Conservation (phyloP, 2,797 vertebrate species). For the Hozukius guyotensis region DNA sequence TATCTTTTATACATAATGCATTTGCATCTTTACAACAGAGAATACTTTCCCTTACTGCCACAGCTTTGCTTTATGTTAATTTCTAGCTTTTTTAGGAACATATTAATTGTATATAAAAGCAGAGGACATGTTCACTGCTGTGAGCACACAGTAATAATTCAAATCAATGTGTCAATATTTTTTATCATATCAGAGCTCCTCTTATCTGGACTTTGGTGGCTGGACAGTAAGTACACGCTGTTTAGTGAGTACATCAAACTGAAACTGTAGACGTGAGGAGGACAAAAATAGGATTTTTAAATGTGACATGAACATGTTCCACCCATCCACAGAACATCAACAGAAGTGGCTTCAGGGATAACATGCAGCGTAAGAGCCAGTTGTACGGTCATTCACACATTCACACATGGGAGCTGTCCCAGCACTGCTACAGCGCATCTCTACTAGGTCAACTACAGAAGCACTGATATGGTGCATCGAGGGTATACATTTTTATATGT, state of each 20-base stretch:
- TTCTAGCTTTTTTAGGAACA: neutral
- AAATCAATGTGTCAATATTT: neutral
- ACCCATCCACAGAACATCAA: too few relatives aligned
- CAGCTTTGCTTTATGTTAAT: neutral
- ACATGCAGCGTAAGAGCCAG: neutral
- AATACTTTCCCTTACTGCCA: neutral
- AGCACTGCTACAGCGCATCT: neutral
- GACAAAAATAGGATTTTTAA: neutral
- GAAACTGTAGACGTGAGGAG: neutral
- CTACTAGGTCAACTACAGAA: slow-evolving; percentile 5
- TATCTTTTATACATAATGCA: neutral
- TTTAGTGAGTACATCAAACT: too few relatives aligned
- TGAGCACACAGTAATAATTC: neutral
- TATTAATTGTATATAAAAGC: neutral
- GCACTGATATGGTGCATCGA: neutral
- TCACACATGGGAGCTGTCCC: slow-evolving; percentile 15
- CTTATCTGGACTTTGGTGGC: neutral
- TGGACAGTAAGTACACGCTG: neutral
- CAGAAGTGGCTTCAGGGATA: neutral
- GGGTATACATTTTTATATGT: slow-evolving; percentile 11
- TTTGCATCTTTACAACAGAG: neutral
- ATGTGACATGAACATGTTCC: neutral
- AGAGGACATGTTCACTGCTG: neutral
- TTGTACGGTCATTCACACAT: neutral
- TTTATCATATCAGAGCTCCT: neutral